Evolutionary conservation across 2,888 invertebrate genomes (phyloP).

Genomic region (Liposcelis brunnea): DNA sequence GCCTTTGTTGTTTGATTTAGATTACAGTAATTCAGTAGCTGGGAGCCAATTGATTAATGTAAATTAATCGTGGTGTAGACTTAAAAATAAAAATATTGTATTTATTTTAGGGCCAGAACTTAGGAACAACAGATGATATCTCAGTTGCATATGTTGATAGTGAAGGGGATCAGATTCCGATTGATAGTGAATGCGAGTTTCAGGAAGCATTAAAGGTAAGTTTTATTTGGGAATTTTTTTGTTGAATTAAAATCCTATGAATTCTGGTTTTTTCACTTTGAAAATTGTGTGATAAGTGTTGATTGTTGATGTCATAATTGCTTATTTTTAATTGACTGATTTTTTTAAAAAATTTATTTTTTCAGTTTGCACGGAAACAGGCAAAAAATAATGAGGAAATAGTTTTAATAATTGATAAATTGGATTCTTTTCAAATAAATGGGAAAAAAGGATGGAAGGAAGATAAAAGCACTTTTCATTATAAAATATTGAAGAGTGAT

Average conservation of each 20-base stretch:
- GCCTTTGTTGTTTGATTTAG: no score
- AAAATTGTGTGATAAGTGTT: no score
- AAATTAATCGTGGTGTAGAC: no score
- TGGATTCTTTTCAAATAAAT: conserved; percentile 7
- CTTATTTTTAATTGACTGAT: no score
- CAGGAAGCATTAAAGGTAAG: conserved; percentile 25
- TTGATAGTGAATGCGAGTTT: conserved; percentile 28
- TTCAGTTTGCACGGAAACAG: conserved; percentile 16
- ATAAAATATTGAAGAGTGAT: no score
- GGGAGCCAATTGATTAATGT: no score
- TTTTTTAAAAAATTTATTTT: no score
- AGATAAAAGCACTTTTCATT: no score
- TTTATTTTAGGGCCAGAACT: conserved; percentile 26
- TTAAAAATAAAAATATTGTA: conserved; percentile 2
- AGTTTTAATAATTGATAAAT: conserved; percentile 23
- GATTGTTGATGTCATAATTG: not conserved
- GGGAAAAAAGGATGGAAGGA: no score
- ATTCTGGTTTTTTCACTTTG: no score
- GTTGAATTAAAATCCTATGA: not conserved
- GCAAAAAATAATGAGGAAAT: conserved; percentile 25
- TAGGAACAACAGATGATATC: conserved; percentile 26
- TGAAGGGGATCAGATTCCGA: conserved; percentile 26
- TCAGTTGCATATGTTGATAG: conserved; percentile 27
- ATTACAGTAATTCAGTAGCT: no score
- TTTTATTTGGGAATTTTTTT: conserved; percentile 7